Evolutionary conservation across 2,888 invertebrate species (phyloP), one percentile per base, ranked within the genome.

Genomic region (Thumatha senex): DNA sequence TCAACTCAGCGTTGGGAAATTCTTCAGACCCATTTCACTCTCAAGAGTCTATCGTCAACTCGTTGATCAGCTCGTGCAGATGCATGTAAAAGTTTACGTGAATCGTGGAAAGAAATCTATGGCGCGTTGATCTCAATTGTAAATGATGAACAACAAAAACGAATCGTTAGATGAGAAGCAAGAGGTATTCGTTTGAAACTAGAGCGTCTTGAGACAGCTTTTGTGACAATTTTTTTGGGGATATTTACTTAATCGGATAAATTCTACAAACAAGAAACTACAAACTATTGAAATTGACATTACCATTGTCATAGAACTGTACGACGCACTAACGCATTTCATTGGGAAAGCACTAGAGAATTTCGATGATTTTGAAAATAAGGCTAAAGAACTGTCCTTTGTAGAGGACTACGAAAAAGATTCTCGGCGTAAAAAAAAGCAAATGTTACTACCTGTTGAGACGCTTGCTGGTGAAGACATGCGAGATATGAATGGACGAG

Each of bases 211-310:
- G n/a, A 24, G 5, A 24, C 18, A 35, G 45, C 40, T 35, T 11
- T 45, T 10, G 40, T 50, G 50, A 12, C 50, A 40, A 29, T 45
- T 42, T 50, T n/a, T 50, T 50, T 45, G 45, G 50, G 40, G 30
- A 40, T 45, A 10, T 45, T 50, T 50, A 50, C 50, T 45, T 2
- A 34, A 44, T 49, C 44, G 40, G 33, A 49, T 49, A 30, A 44
- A 44, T 40, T 38, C 41, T 18, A 31, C 30, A 41, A 41, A 13
- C 12, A 41, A 41, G 18, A 30, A 30, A 10, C 41, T 41, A 29
- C 49, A 40, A 40, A 49, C 40, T 40, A 40, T 45, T 40, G 50
- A 50, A 50, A 45, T 50, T 40, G 45, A 50, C 34, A 40, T 50
- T 50, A 50, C 35, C 15, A 39, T 48, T 48, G 40, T 50, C 14